Base-by-base conservation (phyloP, 2,113 vertebrate genomes). In the Furnarius figulus region DNA sequence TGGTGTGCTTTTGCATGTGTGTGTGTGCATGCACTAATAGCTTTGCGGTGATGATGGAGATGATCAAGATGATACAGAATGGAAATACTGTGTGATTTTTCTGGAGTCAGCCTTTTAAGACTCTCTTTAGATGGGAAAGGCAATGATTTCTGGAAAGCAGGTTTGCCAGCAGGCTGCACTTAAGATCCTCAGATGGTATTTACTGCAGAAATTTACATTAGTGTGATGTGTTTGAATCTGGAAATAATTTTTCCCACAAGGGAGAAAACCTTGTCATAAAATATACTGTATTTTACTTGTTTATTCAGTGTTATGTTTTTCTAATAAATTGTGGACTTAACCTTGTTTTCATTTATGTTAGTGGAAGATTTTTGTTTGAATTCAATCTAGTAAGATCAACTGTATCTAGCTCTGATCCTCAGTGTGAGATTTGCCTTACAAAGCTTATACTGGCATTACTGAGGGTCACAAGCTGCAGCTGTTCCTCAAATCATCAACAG, bases 21-120 rank as follows among this genome's bases (percentile, higher is more conserved):
- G 86, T 87, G 70, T 77, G 66, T 94, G 84, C 76, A 58, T 1
- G n/a, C 74, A 37, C 70, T 96, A 91, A 93, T 76, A 96, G 89
- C 52, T 94, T 91, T 95, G 87, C 28, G 70, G 94, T 92, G 91
- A 89, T 96, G 96, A 95, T 52, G 65, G 96, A 95, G 90, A 90
- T 77, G 87, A 90, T 93, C 95, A 95, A 95, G 93, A 96, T 90
- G 93, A 96, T 89, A 90, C 30, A 87, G 85, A 92, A 89, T 81
- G 93, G 95, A 94, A 97, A 94, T 70, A 93, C n/a, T 55, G 44
- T 87, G 65, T 72, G 92, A 95, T 94, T 95, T 52, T 96, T 96
- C 83, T 92, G 83, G 65, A 97, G 90, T 81, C 78, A 86, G 75
- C 47, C 56, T 92, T 90, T 95, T 87, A 91, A 52, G 85, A 83